Percentiles rank a stretch among this genome's conserved stretches.
Evolutionary conservation across 2,113 vertebrate genomes (phyloP).

Genomic region (Equus quagga): DNA sequence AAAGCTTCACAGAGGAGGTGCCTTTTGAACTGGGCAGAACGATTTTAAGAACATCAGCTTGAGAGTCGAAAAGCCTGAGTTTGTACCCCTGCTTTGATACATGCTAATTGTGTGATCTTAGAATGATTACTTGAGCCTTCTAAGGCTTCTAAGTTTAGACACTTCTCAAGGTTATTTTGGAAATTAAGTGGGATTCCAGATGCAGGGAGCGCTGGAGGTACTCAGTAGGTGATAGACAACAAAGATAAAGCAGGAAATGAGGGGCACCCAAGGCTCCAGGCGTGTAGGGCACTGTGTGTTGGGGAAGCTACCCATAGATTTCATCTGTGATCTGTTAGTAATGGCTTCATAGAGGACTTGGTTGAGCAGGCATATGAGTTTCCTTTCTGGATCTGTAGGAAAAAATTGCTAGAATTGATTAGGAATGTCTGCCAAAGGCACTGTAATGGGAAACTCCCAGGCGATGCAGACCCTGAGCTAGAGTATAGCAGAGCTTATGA

Average conservation of each 20-base stretch:
- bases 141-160: neutral
- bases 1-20: neutral
- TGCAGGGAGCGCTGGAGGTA: neutral
- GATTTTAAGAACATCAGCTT: conserved; percentile 48
- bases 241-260: conserved; percentile 33
- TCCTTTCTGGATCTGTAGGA: neutral
- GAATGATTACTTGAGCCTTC: conserved; percentile 21
- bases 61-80: conserved; percentile 1
- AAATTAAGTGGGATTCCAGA: conserved; percentile 36
- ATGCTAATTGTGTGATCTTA: neutral
- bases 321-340: conserved; percentile 44
- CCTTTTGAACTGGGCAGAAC: conserved; percentile 46
- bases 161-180: conserved; percentile 32
- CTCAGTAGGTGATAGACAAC: neutral
- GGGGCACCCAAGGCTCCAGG: neutral
- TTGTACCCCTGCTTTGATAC: conserved; percentile 1
- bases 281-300: neutral
- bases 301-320: neutral
- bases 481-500: neutral
- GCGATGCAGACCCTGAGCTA: neutral
- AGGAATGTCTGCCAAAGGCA: conserved; percentile 35
- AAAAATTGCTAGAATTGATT: conserved; percentile 16
- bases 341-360: neutral
- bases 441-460: neutral
- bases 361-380: neutral